Evolutionary conservation across 2,113 vertebrate genomes (phyloP), one percentile per base, ranked within the genome.

Genomic region (Microcebus tavaratra): DNA sequence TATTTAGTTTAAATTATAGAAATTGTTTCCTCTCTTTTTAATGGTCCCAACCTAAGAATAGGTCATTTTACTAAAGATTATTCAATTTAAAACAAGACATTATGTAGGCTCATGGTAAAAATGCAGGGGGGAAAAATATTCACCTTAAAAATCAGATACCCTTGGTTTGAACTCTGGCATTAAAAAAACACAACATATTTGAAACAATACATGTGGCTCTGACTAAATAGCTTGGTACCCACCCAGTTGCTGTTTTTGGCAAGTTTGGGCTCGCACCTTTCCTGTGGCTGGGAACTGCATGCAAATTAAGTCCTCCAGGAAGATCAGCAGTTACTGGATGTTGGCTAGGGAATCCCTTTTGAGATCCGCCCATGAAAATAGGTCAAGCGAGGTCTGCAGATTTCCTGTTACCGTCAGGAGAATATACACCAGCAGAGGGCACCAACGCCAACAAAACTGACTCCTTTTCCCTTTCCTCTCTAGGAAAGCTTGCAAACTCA

Each of bases 141-240:
- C 48, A 72, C 12, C 48, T 75, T 67, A 86, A 97, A 96, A 92
- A 92, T 72, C 21, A 95, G 42, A 85, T 34, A 39, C 5, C 42
- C 67, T 88, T 89, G 27, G 29, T 70, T 88, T 96, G 42, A 92
- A 97, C 23, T 88, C 57, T 1, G 87, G 11, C n/a, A 68, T 67
- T 65, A 86, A 68, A 85, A 93, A 93, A 84, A 67, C 31, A 70
- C 79, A 90, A 67, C 9, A 61, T 55, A 11, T 90, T 84, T 94
- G 76, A 78, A 93, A 50, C 21, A 90, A 23, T 61, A 88, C 0
- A 1, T 59, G 23, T 95, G 55, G 13, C 39, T 89, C 65, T 67
- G 14, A 80, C 59, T 50, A 80, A 88, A n/a, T 8, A 57, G 36
- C 5, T 21, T 72, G 10, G 20, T 25, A 39, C 17, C 4, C 53